Evolutionary conservation across 2,888 invertebrate genomes (phyloP).

Genomic region (Euphydryas editha): DNA sequence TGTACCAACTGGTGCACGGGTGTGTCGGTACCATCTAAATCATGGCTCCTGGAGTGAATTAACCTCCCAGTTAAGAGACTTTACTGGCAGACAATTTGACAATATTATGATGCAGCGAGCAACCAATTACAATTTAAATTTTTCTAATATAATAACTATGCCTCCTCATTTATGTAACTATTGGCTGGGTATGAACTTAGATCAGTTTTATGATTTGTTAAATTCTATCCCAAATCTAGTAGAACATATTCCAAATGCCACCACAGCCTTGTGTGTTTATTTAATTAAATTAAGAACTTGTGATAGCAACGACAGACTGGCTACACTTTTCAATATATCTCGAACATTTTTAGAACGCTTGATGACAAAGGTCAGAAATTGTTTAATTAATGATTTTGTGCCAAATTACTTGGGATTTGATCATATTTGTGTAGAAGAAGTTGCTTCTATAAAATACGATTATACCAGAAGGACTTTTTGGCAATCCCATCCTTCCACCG

Average conservation of each 20-base stretch:
- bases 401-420: not conserved
- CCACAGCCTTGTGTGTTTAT: slow-evolving; percentile 35
- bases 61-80: too few species aligned
- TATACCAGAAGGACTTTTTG: too few species aligned
- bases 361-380: slow-evolving; percentile 2
- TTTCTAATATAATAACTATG: too few species aligned
- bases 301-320: slow-evolving; percentile 31
- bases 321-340: slow-evolving; percentile 16
- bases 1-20: too few species aligned
- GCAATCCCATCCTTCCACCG: too few species aligned
- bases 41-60: too few species aligned
- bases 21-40: too few species aligned
- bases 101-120: too few species aligned
- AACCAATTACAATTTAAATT: too few species aligned
- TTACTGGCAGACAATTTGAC: too few species aligned
- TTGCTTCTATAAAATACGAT: too few species aligned
- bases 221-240: slow-evolving; percentile 29
- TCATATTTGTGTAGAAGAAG: not conserved
- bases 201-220: slow-evolving; percentile 25
- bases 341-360: slow-evolving; percentile 9
- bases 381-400: not conserved
- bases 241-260: slow-evolving; percentile 32
- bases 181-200: slow-evolving; percentile 8
- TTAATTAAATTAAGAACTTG: slow-evolving; percentile 32
- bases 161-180: too few species aligned